Evolutionary conservation across 2,113 vertebrate species (phyloP).

Genomic region (Pionites leucogaster): DNA sequence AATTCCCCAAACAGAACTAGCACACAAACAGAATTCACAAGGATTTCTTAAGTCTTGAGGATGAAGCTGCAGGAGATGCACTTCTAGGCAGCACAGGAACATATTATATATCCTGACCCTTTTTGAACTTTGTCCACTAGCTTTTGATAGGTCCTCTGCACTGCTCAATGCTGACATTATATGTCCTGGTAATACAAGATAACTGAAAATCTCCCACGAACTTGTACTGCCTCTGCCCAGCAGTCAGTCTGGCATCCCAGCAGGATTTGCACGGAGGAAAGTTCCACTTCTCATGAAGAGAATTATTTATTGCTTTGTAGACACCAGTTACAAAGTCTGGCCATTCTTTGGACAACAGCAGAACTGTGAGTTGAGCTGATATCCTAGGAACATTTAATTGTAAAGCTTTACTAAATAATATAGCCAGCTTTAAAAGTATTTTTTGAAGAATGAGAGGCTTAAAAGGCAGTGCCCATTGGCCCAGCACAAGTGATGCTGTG

Average conservation of each 20-base stretch:
- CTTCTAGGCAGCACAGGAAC: background rate
- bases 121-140: background rate
- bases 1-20: background rate
- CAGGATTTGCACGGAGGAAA: background rate
- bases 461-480: background rate
- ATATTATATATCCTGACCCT: background rate
- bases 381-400: background rate
- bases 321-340: background rate
- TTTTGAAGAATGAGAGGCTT: background rate
- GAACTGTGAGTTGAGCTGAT: background rate
- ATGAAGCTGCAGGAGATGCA: background rate
- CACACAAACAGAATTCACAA: background rate
- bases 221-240: background rate
- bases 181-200: background rate
- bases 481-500: background rate
- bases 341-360: background rate
- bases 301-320: background rate
- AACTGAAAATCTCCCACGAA: background rate
- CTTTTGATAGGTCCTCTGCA: background rate
- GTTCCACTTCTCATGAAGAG: background rate
- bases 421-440: background rate
- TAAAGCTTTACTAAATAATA: background rate
- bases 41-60: background rate
- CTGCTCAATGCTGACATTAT: background rate
- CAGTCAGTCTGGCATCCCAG: background rate